phyloP scores from a whole-genome alignment of 2,113 vertebrate species.

The Hippocampus barbouri region DNA sequence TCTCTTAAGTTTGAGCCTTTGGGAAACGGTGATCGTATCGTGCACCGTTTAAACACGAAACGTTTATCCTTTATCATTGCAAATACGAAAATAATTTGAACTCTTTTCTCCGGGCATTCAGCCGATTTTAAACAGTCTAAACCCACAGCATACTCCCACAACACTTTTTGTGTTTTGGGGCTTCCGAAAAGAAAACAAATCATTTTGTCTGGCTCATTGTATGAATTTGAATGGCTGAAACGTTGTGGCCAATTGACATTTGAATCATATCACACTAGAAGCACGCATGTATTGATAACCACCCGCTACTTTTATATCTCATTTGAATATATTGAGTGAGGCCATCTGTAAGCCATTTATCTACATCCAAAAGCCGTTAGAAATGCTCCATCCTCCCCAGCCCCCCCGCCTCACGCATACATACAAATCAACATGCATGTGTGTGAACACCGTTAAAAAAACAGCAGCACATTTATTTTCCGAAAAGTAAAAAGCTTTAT shows the following conservation, averaged over 20 bases:
- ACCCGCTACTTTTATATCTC: conserved; percentile 63
- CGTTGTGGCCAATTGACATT: conserved; percentile 34
- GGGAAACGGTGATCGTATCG: too few species aligned
- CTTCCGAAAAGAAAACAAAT: neutral
- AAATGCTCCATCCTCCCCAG: conserved; percentile 49
- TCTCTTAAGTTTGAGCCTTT: too few species aligned
- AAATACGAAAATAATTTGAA: neutral
- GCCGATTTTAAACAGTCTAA: neutral
- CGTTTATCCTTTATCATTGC: neutral
- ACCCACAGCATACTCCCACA: neutral
- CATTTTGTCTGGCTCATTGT: neutral
- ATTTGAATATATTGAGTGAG: conserved; percentile 76
- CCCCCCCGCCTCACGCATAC: conserved; percentile 39
- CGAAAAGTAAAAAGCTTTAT: neutral
- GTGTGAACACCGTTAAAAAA: conserved; percentile 14
- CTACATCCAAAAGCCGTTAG: conserved; percentile 75
- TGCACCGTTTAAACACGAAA: too few species aligned
- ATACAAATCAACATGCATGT: conserved; percentile 45
- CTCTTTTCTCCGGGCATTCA: neutral
- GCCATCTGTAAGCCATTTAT: conserved; percentile 79
- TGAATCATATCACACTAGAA: conserved; percentile 27
- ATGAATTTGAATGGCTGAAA: neutral
- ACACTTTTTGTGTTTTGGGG: neutral
- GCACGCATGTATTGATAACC: conserved; percentile 36
- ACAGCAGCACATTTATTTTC: neutral